Conservation (phyloP, 2,797 vertebrate genomes). For the Numenius phaeopus region DNA sequence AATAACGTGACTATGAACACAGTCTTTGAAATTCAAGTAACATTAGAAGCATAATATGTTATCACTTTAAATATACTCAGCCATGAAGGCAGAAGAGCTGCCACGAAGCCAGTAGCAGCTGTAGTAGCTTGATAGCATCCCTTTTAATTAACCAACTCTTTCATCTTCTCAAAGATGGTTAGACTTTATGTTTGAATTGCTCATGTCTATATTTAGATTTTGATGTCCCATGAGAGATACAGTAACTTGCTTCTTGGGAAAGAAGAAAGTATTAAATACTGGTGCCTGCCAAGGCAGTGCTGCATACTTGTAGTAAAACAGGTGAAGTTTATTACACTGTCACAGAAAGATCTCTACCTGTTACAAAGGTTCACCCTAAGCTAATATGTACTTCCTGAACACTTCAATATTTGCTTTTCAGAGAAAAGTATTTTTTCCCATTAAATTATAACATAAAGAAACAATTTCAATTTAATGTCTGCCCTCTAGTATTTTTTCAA, state of each 20-base stretch:
- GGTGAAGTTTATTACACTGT: neutral
- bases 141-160: neutral
- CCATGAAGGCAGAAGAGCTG: neutral
- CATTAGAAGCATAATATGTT: neutral
- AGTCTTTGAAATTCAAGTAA: neutral
- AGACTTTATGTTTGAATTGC: neutral
- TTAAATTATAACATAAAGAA: neutral
- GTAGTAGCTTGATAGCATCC: neutral
- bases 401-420: neutral
- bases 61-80: neutral
- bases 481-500: neutral
- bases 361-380: neutral
- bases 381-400: neutral
- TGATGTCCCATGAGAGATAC: neutral
- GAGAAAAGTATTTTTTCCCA: neutral
- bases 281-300: neutral
- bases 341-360: neutral
- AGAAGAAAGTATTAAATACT: neutral
- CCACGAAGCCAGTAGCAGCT: neutral
- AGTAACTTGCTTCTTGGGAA: neutral
- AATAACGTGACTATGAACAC: neutral
- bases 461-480: neutral
- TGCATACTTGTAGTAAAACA: neutral
- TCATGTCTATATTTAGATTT: neutral
- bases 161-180: neutral